Evolutionary conservation across 2,113 vertebrate species (phyloP).

Genomic region (Saguinus midas): DNA sequence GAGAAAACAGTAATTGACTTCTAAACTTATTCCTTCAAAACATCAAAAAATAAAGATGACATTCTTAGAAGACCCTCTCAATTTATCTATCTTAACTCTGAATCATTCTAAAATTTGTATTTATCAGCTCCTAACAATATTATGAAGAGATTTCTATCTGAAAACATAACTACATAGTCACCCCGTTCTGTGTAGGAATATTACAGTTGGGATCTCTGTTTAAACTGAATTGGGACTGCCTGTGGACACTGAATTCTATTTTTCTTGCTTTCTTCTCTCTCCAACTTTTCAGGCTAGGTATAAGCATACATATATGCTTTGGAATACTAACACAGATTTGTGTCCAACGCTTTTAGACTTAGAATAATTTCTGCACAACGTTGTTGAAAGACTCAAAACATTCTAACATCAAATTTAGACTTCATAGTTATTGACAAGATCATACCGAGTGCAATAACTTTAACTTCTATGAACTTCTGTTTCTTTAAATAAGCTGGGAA

Average conservation of each 20-base stretch:
- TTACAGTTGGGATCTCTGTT: background rate
- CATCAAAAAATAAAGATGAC: background rate
- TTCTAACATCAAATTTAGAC: background rate
- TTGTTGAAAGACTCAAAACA: conserved; percentile 16
- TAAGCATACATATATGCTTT: background rate
- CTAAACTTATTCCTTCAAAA: conserved; percentile 30
- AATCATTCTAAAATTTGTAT: background rate
- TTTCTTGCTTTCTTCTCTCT: background rate
- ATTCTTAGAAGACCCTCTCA: background rate
- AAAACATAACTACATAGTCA: background rate
- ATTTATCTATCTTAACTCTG: background rate
- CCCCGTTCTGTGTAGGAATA: background rate
- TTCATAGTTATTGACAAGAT: background rate
- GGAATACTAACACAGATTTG: background rate
- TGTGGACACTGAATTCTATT: background rate
- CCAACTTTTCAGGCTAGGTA: background rate
- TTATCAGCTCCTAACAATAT: background rate
- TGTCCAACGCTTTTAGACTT: background rate
- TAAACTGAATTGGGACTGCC: background rate
- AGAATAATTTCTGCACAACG: background rate
- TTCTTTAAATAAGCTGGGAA: background rate
- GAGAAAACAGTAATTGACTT: conserved; percentile 24
- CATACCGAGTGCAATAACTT: background rate
- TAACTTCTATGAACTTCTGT: background rate
- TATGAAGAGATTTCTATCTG: background rate